A percentile compares a stretch with the other conserved stretches of the same genome.
phyloP scores from a whole-genome alignment of 2,797 vertebrate genomes.

The Liasis olivaceus region DNA sequence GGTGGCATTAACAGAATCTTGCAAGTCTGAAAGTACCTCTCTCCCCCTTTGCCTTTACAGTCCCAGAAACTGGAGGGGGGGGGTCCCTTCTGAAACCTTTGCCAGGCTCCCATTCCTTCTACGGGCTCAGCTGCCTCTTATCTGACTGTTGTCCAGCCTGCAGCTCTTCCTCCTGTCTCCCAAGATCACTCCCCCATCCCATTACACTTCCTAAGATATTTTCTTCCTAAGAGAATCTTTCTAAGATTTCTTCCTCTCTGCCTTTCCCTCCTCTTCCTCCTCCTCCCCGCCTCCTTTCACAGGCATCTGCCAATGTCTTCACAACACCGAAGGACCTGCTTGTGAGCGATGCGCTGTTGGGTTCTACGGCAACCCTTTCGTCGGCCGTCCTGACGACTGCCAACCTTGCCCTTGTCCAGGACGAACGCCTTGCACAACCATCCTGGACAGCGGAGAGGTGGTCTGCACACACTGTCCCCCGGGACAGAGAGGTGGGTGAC shows the following conservation, averaged over 20 bases:
- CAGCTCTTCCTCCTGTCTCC: neutral
- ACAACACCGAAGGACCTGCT: constrained; percentile 84
- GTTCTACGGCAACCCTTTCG: constrained; percentile 86
- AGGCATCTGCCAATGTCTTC: constrained; percentile 85
- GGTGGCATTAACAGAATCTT: neutral
- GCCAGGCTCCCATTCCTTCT: neutral
- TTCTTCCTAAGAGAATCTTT: neutral
- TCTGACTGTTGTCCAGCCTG: neutral
- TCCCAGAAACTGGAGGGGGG: too few relatives aligned
- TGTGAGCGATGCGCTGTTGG: constrained; percentile 86
- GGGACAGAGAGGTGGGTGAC: constrained; percentile 82
- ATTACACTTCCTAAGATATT: neutral
- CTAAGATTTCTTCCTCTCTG: neutral
- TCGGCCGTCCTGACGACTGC: constrained; percentile 79
- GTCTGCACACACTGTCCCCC: constrained; percentile 89
- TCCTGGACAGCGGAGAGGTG: constrained; percentile 79
- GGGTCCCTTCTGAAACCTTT: neutral
- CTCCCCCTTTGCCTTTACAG: neutral
- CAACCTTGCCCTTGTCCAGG: constrained; percentile 87
- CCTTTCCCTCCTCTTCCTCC: neutral
- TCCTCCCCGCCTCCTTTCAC: neutral
- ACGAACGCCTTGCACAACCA: constrained; percentile 76
- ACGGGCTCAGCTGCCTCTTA: neutral
- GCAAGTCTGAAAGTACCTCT: neutral
- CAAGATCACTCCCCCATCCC: too few relatives aligned